Evolutionary conservation across 2,888 invertebrate species (phyloP), one percentile per base, ranked within the genome.

Genomic region (Netelia melanura): DNA sequence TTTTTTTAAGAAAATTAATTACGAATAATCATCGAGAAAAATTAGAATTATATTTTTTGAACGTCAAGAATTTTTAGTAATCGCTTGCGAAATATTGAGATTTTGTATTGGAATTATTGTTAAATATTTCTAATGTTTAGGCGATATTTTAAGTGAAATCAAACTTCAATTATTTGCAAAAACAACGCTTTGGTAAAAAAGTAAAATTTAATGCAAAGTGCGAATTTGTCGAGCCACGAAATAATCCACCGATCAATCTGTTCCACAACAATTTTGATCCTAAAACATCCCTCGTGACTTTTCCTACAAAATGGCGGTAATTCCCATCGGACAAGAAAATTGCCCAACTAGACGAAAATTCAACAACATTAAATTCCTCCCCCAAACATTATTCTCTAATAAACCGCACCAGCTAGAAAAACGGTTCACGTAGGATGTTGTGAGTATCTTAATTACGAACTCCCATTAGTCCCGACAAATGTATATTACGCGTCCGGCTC

Each of bases 381-480:
- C 58, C 8, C 17, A 54, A 25, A 17, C 70, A 62, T 78, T 52
- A 30, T 54, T 77, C n/a, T 10, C 8, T 30, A 43, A 70, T 74
- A 81, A 78, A 79, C 58, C 8, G 70, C n/a, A 67, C 30, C 23
- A 11, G 48, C 23, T 54, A n/a, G 43, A 38, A 43, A 43, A 67
- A 14, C 65, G 11, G 62, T 58, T 25, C 56, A 25, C 25, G n/a
- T 70, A 68, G 72, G 62, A 83, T 72, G 76, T 70, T 80, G 75
- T 61, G 52, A 62, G 71, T 83, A 54, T 30, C 61, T 83, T 85
- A 83, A 85, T 85, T 82, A 85, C 80, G 75, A 76, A 56, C 64
- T 64, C 75, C 23, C 82, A 76, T 85, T 83, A 83, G 79, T 80
- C 67, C 67, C 43, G 14, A 74, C 75, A 52, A 76, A 81, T 56